phyloP scores from a whole-genome alignment of 2,797 vertebrate genomes.

The Glyptemys insculpta region DNA sequence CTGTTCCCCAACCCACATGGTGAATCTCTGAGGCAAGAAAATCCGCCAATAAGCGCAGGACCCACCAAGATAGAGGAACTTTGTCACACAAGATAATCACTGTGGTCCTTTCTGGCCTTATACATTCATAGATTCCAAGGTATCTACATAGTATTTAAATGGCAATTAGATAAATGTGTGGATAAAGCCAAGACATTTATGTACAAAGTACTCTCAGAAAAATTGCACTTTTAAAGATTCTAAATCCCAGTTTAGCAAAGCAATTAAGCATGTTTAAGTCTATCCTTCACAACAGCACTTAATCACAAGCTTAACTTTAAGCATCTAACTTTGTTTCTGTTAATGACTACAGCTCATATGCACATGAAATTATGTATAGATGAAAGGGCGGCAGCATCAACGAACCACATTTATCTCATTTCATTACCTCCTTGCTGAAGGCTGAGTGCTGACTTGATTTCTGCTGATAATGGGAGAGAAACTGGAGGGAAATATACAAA shows the following conservation, averaged over 20 bases:
- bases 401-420: not conserved
- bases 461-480: not conserved
- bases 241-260: not conserved
- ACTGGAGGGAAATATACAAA: not conserved
- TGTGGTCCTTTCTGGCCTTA: not conserved
- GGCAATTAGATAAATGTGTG: not conserved
- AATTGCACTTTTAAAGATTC: not conserved
- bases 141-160: not conserved
- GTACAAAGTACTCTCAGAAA: not conserved
- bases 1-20: too few species aligned
- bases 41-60: too few species aligned
- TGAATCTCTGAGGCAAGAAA: too few species aligned
- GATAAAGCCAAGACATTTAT: not conserved
- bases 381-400: not conserved
- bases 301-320: not conserved
- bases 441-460: not conserved
- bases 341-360: not conserved
- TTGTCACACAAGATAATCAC: not conserved
- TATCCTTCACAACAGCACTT: not conserved
- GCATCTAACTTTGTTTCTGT: not conserved
- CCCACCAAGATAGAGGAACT: too few species aligned
- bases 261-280: not conserved
- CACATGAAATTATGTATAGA: not conserved
- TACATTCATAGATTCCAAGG: not conserved
- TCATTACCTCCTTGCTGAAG: not conserved